These are phyloP conservation scores for Apamea epomidion DNA, from an alignment of 2,888 invertebrate genomes.

Conservation along the genomic window DNA sequence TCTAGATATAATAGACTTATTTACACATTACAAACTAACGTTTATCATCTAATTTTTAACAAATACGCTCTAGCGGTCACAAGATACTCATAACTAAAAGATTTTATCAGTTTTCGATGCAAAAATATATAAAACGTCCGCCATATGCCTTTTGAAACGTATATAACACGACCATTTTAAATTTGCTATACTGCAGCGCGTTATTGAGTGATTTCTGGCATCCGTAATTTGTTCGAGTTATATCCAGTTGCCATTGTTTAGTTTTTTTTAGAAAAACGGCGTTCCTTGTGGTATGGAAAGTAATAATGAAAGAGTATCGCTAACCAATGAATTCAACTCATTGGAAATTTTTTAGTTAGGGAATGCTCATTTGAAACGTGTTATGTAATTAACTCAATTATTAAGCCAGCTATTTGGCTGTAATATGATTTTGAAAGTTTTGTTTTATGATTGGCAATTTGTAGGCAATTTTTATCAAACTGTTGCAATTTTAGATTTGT, in stretches of 20 bases:
- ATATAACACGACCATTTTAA: conserved; percentile 76
- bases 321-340: conserved; percentile 26
- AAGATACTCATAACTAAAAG: conserved; percentile 90
- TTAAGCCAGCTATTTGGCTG: not conserved
- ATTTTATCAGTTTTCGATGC: conserved; percentile 91
- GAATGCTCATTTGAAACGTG: not conserved
- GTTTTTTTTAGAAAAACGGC: conserved; percentile 79
- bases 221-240: conserved; percentile 76
- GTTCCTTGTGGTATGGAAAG: conserved; percentile 71
- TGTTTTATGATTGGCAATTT: conserved; percentile 43
- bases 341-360: conserved; percentile 14
- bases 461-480: conserved; percentile 1
- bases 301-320: conserved; percentile 36
- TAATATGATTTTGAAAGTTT: conserved; percentile 1
- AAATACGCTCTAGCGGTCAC: conserved; percentile 90
- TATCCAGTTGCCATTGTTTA: conserved; percentile 85
- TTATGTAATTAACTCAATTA: conserved; percentile 9
- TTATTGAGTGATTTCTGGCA: conserved; percentile 40
- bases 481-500: conserved; percentile 9
- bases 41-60: conserved; percentile 89
- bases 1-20: conserved; percentile 89
- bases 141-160: conserved; percentile 91
- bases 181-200: conserved; percentile 48
- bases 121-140: conserved; percentile 91
- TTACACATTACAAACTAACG: conserved; percentile 90